Evolutionary conservation across 1,140 invertebrate genomes (phyloP).

Genomic region (Sminthurinus signatus): DNA sequence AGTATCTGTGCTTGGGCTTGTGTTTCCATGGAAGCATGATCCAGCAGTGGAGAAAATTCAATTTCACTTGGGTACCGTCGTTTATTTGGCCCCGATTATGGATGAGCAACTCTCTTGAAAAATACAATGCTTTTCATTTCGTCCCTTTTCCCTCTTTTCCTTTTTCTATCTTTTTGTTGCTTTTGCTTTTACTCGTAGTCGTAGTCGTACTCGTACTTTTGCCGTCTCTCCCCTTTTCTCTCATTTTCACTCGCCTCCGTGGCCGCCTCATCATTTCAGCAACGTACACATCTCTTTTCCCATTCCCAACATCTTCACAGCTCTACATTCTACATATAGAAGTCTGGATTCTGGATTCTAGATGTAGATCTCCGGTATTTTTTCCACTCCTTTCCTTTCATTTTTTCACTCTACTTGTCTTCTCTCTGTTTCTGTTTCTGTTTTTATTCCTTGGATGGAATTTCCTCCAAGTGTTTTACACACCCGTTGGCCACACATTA

Average conservation of each 20-base stretch:
- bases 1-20: no score
- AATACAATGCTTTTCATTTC: constrained; percentile 34
- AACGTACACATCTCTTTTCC: background rate
- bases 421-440: no score
- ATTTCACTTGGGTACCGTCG: constrained; percentile 19
- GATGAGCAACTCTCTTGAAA: constrained; percentile 28
- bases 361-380: no score
- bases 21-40: constrained; percentile 12
- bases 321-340: no score
- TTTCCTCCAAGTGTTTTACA: no score
- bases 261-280: background rate
- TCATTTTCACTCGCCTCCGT: constrained; percentile 6
- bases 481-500: no score
- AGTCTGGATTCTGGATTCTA: no score
- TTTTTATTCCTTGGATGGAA: no score
- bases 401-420: no score
- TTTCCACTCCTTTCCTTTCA: no score
- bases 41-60: constrained; percentile 25
- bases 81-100: constrained; percentile 30
- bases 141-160: constrained; percentile 12
- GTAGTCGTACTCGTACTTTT: background rate
- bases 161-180: background rate
- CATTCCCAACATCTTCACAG: no score
- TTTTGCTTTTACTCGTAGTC: background rate
- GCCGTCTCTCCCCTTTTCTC: constrained; percentile 1